phyloP scores from a whole-genome alignment of 1,140 invertebrate genomes.

The Sinella curviseta region DNA sequence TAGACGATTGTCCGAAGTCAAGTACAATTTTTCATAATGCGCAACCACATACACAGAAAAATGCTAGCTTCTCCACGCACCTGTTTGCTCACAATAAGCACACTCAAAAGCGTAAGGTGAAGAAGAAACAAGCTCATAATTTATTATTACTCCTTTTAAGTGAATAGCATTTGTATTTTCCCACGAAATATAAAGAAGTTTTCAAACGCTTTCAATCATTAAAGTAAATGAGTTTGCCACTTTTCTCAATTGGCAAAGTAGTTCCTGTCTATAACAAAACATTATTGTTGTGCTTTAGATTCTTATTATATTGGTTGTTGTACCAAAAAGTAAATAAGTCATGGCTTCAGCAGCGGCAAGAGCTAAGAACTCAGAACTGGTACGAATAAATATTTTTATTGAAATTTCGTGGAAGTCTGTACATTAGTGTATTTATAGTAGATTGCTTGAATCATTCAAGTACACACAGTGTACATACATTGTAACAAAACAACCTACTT shows the following conservation, averaged over 20 bases:
- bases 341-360: no score
- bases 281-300: no score
- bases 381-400: no score
- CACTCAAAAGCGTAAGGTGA: not conserved
- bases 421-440: no score
- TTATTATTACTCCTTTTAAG: not conserved
- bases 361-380: no score
- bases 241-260: not conserved
- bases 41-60: not conserved
- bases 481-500: no score
- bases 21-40: not conserved
- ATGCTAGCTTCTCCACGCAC: not conserved
- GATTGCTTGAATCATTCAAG: no score
- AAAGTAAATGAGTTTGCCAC: conserved; percentile 24
- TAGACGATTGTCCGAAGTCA: not conserved
- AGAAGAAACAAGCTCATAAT: not conserved
- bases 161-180: conserved; percentile 1
- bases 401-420: no score
- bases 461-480: no score
- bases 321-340: no score
- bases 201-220: conserved; percentile 14
- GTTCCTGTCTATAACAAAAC: no score
- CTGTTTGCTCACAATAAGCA: not conserved
- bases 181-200: not conserved
- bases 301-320: no score